Evolutionary conservation across 2,888 invertebrate species (phyloP).

Genomic region (Andrena marginata): DNA sequence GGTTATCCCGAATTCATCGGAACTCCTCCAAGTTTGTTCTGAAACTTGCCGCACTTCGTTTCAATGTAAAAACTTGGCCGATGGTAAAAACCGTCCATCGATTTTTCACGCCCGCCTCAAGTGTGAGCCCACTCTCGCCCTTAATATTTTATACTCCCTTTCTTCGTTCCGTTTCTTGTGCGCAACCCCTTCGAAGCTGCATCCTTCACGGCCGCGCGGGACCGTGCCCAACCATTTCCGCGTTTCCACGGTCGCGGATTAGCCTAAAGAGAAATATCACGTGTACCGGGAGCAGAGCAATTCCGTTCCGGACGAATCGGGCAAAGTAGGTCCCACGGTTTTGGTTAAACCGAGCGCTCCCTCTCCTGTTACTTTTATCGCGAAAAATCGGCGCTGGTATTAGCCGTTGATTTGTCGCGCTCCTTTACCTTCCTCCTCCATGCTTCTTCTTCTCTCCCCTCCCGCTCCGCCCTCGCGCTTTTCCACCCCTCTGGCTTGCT

Average conservation of each 20-base stretch:
- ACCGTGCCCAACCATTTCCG: neutral
- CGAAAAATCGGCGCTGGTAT: conserved; percentile 36
- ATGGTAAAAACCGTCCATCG: conserved; percentile 17
- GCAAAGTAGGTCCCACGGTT: conserved; percentile 14
- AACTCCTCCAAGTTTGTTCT: conserved; percentile 20
- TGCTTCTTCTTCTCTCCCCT: neutral
- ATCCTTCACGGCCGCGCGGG: neutral
- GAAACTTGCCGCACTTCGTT: conserved; percentile 20
- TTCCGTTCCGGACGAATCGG: conserved; percentile 22
- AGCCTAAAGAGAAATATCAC: conserved; percentile 20
- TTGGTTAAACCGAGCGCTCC: conserved; percentile 7
- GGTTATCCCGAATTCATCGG: conserved; percentile 38
- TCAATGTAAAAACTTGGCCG: conserved; percentile 29
- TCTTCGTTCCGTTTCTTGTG: conserved; percentile 2
- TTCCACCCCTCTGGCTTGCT: neutral
- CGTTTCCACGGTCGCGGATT: conserved; percentile 4
- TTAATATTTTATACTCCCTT: neutral
- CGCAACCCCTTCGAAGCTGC: neutral
- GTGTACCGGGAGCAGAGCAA: neutral
- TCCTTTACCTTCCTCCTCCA: neutral
- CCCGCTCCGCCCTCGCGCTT: neutral
- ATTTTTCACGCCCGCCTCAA: conserved; percentile 22
- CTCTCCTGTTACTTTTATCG: conserved; percentile 27
- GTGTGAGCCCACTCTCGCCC: neutral
- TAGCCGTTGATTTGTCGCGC: conserved; percentile 40